phyloP scores from a whole-genome alignment of 2,888 invertebrate species.

The Synanthedon andrenaeformis region DNA sequence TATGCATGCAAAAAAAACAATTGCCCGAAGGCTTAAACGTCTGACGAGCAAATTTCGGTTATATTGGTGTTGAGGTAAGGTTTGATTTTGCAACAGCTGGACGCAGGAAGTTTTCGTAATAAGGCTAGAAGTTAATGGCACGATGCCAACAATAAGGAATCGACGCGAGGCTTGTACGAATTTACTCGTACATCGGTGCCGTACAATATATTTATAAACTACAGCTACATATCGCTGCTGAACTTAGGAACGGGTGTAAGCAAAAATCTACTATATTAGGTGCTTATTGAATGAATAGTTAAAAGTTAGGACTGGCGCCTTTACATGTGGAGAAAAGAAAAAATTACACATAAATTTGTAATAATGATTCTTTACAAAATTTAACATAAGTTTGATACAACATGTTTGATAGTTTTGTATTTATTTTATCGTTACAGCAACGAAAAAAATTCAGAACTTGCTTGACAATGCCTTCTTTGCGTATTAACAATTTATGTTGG shows the following conservation, averaged over 20 bases:
- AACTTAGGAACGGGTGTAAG: no score
- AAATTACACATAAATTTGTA: no score
- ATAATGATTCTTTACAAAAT: no score
- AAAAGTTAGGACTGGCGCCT: no score
- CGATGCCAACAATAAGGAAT: slow-evolving; percentile 40
- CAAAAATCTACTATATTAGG: no score
- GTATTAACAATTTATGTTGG: not conserved
- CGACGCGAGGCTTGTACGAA: not conserved
- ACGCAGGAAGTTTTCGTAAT: slow-evolving; percentile 44
- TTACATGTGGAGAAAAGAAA: no score
- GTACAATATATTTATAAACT: not conserved
- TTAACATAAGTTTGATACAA: no score
- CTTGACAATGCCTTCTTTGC: not conserved
- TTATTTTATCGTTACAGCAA: no score
- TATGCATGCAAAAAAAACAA: not conserved
- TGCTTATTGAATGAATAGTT: no score
- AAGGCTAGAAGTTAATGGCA: slow-evolving; percentile 39
- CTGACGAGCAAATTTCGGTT: slow-evolving; percentile 8
- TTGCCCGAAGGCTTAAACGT: not conserved
- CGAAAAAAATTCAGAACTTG: not conserved
- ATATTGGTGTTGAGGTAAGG: slow-evolving; percentile 23
- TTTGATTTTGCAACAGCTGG: slow-evolving; percentile 27
- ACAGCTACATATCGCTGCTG: not conserved
- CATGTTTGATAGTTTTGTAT: no score
- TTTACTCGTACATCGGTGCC: not conserved